Conservation (phyloP, 2,888 invertebrate species). For the Schizaphis graminum region DNA sequence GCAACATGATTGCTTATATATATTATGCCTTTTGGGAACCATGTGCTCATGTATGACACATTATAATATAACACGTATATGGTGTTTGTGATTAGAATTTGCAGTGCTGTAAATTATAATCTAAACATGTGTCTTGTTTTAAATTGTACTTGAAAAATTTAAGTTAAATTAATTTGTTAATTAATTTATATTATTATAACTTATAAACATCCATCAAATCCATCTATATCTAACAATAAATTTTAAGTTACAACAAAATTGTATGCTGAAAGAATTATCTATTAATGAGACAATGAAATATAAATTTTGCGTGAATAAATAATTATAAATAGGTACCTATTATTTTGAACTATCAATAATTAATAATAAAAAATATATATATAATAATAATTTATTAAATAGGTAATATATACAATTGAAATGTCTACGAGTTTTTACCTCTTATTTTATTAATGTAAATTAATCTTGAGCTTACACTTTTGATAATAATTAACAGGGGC, state of each 20-base stretch:
- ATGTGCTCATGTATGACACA: background rate
- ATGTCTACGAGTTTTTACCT: background rate
- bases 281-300: background rate
- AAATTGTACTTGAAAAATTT: background rate
- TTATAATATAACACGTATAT: background rate
- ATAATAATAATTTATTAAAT: too few species aligned
- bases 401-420: too few species aligned
- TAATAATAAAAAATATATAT: background rate
- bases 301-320: background rate
- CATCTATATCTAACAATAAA: background rate
- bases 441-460: background rate
- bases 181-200: too few species aligned
- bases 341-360: constrained; percentile 11
- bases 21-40: background rate
- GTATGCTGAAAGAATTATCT: background rate
- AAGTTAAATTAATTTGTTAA: background rate
- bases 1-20: background rate
- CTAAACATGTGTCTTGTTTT: background rate
- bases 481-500: too few species aligned
- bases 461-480: background rate
- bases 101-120: background rate
- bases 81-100: background rate
- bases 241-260: background rate
- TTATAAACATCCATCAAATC: background rate
- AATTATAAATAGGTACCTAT: too few species aligned